Base-by-base conservation (phyloP, 2,797 vertebrate genomes). In the Sebastes taczanowskii region DNA sequence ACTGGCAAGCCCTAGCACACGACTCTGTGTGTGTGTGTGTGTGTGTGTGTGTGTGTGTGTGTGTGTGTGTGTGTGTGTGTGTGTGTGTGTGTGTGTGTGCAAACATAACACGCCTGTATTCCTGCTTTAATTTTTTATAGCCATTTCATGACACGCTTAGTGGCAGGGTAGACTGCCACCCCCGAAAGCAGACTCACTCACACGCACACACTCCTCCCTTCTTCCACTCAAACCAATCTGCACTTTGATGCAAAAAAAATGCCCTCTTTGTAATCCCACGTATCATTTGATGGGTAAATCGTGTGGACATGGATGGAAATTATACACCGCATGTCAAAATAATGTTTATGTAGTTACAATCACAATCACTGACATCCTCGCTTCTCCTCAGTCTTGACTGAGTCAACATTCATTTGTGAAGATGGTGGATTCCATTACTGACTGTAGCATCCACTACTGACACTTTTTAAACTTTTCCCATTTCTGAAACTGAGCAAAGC, bases 81-180 rank as follows among this genome's bases (percentile, higher is more conserved):
- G 27, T 27, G 27, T 27, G 27, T 27, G 27, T 27, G 27, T 71
- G 74, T 78, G 72, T 78, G 70, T 74, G 82, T 64, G 82, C 65
- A 67, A 82, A 72, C 71, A 70, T 52, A 69, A 73, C 60, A 66
- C 52, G 80, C 65, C 81, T 90, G 79, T 88, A 83, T 83, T 89
- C 87, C 82, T 89, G 87, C 89, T 91, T 92, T 87, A 87, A 88
- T 81, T 91, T 92, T 92, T 93, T 93, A 92, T 87, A 77, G 88
- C 74, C 81, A 64, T 89, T 92, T 91, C 87, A 87, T 90, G 88
- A 89, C 91, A 91, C 80, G 71, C 81, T 87, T 83, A 82, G 86
- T 77, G 71, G 89, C 84, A 34, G 69, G 42, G 82, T 77, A 90
- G 91, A 89, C 91, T 85, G 88, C 74, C 89, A 66, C 80, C 71